Evolutionary conservation across 2,888 invertebrate species (phyloP).

Genomic region (Minunthozetes semirufus): DNA sequence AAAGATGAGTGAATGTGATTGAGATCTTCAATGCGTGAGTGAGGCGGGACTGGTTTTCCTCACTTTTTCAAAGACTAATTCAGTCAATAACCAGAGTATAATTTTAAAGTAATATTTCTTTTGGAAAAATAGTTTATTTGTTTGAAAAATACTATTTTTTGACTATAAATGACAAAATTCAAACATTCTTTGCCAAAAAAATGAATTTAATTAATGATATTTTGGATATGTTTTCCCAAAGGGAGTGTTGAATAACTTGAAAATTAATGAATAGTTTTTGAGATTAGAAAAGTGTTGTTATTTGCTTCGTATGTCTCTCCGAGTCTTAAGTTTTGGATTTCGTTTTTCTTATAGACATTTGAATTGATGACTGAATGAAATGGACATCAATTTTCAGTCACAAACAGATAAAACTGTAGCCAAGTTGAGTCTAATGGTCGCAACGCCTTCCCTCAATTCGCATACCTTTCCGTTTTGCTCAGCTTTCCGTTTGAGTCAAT

Average conservation of each 20-base stretch:
- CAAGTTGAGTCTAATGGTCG: neutral
- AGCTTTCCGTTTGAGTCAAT: neutral
- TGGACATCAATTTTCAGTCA: conserved; percentile 6
- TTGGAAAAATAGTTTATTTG: no score
- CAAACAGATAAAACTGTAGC: neutral
- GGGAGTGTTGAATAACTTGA: conserved; percentile 14
- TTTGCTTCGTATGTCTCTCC: neutral
- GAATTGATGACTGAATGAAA: neutral
- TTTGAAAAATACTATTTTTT: no score
- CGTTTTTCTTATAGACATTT: neutral
- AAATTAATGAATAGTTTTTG: neutral
- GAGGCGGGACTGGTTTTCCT: no score
- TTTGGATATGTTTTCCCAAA: neutral
- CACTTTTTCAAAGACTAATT: no score
- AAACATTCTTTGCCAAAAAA: no score
- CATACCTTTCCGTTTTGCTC: neutral
- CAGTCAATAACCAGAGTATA: no score
- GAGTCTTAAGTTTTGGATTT: neutral
- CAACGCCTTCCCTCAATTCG: neutral
- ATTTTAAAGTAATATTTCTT: no score
- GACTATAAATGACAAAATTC: no score
- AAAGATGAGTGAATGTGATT: no score
- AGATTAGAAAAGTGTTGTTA: neutral
- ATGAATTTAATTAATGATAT: neutral
- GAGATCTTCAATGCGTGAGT: no score